These are phyloP conservation scores for Pyrocephalus nanus DNA, from an alignment of 2,797 vertebrate genomes.

Conservation along the genomic window DNA sequence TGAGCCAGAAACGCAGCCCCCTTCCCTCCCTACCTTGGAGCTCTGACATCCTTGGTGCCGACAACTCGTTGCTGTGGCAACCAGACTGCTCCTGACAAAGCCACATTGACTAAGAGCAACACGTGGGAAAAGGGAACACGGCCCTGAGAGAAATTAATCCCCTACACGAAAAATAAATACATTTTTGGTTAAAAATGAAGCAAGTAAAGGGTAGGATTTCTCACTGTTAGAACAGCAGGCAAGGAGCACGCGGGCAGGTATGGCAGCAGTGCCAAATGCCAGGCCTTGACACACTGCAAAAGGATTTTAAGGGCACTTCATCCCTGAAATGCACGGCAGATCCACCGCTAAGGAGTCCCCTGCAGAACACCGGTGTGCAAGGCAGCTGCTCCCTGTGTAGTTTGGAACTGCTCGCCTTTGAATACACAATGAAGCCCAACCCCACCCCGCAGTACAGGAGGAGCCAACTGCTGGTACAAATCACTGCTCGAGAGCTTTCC, in stretches of 20 bases:
- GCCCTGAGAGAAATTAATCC: conserved; percentile 39
- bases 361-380: neutral
- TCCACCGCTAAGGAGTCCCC: neutral
- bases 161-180: neutral
- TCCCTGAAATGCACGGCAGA: fast-evolving
- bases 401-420: neutral
- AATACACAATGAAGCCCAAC: neutral
- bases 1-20: conserved; percentile 30
- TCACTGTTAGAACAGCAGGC: neutral
- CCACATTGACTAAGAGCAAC: conserved; percentile 68
- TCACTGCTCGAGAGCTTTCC: neutral
- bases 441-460: neutral
- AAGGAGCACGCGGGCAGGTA: neutral
- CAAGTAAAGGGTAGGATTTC: neutral
- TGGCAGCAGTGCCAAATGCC: fast-evolving
- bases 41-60: conserved; percentile 62
- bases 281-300: neutral
- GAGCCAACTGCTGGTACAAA: neutral
- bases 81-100: conserved; percentile 64
- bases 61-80: conserved; percentile 61
- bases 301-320: neutral
- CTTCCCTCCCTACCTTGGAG: conserved; percentile 50
- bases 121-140: conserved; percentile 54
- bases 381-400: neutral
- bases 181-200: conserved; percentile 2